phyloP scores from a whole-genome alignment of 2,797 vertebrate species.

The Sphenopsis melanotis region DNA sequence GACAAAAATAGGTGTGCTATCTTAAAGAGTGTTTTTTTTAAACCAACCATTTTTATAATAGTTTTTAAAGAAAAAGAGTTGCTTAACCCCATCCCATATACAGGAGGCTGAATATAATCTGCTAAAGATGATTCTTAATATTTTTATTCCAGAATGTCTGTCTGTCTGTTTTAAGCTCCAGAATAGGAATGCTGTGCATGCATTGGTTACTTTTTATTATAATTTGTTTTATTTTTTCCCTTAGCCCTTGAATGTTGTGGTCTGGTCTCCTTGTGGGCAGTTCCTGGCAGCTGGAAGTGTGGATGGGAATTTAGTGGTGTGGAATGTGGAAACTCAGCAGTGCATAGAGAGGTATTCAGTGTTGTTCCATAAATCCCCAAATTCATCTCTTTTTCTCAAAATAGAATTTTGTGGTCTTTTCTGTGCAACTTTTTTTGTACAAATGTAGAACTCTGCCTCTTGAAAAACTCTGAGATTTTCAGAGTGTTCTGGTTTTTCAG shows the following conservation, averaged over 20 bases:
- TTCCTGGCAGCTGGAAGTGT: constrained; percentile 87
- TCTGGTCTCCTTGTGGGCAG: constrained; percentile 90
- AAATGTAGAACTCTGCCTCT: neutral
- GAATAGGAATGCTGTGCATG: neutral
- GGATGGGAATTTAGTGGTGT: constrained; percentile 83
- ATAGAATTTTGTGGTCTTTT: neutral
- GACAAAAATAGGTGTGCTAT: neutral
- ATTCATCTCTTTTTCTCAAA: neutral
- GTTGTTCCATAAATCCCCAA: neutral
- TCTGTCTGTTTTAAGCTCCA: neutral
- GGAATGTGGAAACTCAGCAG: constrained; percentile 83
- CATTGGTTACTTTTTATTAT: neutral
- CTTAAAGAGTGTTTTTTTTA: neutral
- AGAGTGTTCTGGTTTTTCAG: neutral
- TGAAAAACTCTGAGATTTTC: neutral
- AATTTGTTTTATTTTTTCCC: neutral
- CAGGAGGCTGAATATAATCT: neutral
- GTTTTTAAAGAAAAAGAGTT: neutral
- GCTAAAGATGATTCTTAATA: neutral
- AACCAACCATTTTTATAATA: neutral
- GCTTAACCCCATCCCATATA: neutral
- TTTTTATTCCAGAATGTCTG: neutral
- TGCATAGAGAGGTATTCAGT: constrained; percentile 87
- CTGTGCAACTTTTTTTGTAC: neutral
- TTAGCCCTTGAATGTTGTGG: constrained; percentile 86